These are phyloP conservation scores for Pissodes strobi DNA, from an alignment of 1,140 invertebrate genomes.

Conservation along the genomic window DNA sequence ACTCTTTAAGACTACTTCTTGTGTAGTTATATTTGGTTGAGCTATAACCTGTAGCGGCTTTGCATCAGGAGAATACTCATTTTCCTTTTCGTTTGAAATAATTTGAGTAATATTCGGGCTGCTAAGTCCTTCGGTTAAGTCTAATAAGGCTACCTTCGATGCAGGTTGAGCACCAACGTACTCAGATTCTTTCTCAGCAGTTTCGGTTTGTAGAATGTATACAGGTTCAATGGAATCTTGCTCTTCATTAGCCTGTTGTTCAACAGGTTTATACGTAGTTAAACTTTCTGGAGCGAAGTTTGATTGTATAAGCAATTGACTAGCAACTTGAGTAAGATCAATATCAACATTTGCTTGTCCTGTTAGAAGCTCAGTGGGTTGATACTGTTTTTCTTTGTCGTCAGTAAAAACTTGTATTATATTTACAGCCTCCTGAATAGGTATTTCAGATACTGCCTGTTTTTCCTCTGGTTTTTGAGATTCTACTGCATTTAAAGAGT, in stretches of 20 bases:
- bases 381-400: slow-evolving; percentile 58
- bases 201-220: slow-evolving; percentile 59
- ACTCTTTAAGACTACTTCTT: slow-evolving; percentile 59
- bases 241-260: slow-evolving; percentile 57
- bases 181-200: slow-evolving; percentile 62
- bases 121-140: slow-evolving; percentile 57
- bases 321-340: slow-evolving; percentile 58
- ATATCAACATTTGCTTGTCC: slow-evolving; percentile 57
- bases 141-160: slow-evolving; percentile 58
- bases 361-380: slow-evolving; percentile 45
- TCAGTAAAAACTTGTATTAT: slow-evolving; percentile 60
- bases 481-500: slow-evolving; percentile 54
- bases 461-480: slow-evolving; percentile 54
- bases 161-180: slow-evolving; percentile 58
- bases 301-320: slow-evolving; percentile 58
- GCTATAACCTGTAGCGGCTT: slow-evolving; percentile 56
- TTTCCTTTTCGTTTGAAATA: slow-evolving; percentile 61
- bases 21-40: slow-evolving; percentile 55
- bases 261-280: slow-evolving; percentile 46
- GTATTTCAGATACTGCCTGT: slow-evolving; percentile 57
- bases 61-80: slow-evolving; percentile 52
- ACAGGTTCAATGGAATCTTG: slow-evolving; percentile 60
- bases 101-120: slow-evolving; percentile 61
- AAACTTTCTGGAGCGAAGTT: slow-evolving; percentile 59
- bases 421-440: slow-evolving; percentile 60